Evolutionary conservation across 2,113 vertebrate species (phyloP), one percentile per base, ranked within the genome.

Genomic region (Chlorodrepanis virens): DNA sequence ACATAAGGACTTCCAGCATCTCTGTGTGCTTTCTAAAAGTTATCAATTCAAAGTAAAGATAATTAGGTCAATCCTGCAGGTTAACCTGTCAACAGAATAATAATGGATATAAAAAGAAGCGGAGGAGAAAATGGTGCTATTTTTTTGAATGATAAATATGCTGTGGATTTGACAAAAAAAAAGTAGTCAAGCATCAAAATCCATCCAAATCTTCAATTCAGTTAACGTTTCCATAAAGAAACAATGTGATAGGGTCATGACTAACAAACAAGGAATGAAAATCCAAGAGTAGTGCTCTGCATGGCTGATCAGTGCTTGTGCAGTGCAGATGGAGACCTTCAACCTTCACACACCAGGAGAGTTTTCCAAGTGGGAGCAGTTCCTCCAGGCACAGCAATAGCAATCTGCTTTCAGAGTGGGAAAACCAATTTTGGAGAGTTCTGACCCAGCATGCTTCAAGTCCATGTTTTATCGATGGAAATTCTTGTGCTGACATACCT

Each of bases 311-410:
- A 6, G 23, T 60, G 15, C 45, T 52, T 61, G 16, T 2, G 3
- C 0, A 0, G 9, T 29, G n/a, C 4, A 4, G 29, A 68, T 1
- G 0, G 50, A 67, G 19, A 68, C 12, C 17, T 21, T 60, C 59
- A 76, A 9, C 37, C 28, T 50, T 71, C 77, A 40, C 25, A 39
- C 12, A 5, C 6, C 33, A 42, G 33, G 37, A 50, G 23, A 8
- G 27, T 52, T 80, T 83, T 59, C 27, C 67, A 24, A 4, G 24
- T 1, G 10, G 31, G 2, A 53, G 21, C 19, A 63, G 33, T 33
- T n/a, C 21, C 24, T 68, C 44, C 1, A 1, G 28, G 16, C 22
- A n/a, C 11, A 54, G 39, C 0, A 4, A 31, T 31, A 37, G 22
- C 54, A 54, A 19, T 40, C 14, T 50, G 16, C 31, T 74, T 82